phyloP scores from a whole-genome alignment of 2,113 vertebrate species.

The Chaetops frenatus region DNA sequence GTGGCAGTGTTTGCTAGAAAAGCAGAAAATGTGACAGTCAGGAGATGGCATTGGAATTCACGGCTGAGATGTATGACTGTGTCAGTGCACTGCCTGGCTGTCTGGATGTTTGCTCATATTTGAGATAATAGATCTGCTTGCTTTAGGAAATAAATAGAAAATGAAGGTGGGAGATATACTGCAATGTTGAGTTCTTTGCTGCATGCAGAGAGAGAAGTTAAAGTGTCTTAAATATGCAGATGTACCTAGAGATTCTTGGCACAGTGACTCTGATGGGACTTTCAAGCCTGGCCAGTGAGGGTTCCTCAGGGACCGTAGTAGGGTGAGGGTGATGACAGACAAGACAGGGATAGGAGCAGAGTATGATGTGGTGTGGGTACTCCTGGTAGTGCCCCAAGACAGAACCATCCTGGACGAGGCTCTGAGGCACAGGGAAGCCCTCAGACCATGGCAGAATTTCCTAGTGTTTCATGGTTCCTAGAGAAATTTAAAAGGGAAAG shows the following conservation, averaged over 20 bases:
- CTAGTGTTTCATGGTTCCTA: neutral
- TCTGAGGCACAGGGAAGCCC: neutral
- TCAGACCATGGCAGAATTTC: neutral
- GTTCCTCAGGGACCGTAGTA: neutral
- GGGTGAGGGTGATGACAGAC: neutral
- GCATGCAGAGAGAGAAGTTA: neutral
- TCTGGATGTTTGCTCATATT: neutral
- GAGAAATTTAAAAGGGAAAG: neutral
- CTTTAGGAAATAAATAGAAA: neutral
- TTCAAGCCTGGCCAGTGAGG: neutral
- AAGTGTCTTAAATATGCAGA: neutral
- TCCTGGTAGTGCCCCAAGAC: neutral
- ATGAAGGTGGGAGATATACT: neutral
- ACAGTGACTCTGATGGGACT: neutral
- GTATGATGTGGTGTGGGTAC: neutral
- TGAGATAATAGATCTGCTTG: neutral
- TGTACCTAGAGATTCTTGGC: neutral
- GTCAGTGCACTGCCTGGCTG: neutral
- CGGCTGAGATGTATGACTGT: neutral
- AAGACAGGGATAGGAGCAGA: neutral
- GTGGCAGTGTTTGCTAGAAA: neutral
- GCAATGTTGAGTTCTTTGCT: neutral
- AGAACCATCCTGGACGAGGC: neutral
- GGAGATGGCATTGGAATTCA: neutral
- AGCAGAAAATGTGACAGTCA: neutral